Evolutionary conservation across 2,113 vertebrate genomes (phyloP), one percentile per base, ranked within the genome.

Genomic region (Anoura caudifer): DNA sequence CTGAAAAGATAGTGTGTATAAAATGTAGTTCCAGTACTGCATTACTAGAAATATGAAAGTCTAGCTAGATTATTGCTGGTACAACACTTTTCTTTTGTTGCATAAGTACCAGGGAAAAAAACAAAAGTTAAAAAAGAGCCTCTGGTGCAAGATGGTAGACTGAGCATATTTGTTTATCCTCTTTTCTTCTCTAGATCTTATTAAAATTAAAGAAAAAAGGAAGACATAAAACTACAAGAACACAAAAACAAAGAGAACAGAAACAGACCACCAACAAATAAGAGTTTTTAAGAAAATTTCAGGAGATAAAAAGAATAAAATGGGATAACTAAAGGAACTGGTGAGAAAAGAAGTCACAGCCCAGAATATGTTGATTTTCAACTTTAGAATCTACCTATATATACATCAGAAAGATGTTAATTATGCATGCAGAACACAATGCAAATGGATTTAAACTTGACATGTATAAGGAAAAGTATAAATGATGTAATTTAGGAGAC

Each of bases 191-290:
- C 20, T 45, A 92, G 69, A 75, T 63, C 5, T 84, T 83, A 54
- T 70, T 61, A 91, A 87, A 93, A 93, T n/a, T 75, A 63, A 95
- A 69, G 17, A 47, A 70, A 92, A 17, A 45, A 83, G 83, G 33
- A 50, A 69, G 41, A 7, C 26, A 80, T 45, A 56, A 89, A 56
- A 52, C 24, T 22, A 63, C 3, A 72, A 84, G 63, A 82, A 61
- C 33, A 84, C 26, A 41, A 72, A 89, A 77, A 52, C 6, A 85
- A 81, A 91, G 43, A 31, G 38, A 82, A 56, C 8, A 36, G 26
- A 95, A 33, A 81, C 63, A 24, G 16, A 65, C 28, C 14, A 93
- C 75, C 15, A 95, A 59, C 31, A 90, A 89, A 38, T 70, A 75
- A 73, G 47, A 61, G 26, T 83, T 89, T 89, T 69, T 54, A 79